Conservation (phyloP, 2,797 vertebrate genomes). For the Galago senegalensis region DNA sequence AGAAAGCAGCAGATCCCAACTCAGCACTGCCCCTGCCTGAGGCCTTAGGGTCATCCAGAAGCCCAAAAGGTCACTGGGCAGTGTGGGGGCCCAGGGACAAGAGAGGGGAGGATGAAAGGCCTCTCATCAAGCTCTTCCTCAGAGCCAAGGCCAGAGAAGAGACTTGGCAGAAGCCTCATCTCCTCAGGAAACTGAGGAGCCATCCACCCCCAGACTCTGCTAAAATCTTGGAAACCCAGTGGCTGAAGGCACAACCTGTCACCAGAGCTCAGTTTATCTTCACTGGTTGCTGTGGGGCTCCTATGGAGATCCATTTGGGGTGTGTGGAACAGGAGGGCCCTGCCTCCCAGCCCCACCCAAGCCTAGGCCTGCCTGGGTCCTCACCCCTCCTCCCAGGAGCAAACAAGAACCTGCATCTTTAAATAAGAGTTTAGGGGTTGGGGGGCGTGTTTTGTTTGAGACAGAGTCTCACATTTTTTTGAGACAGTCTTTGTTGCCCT, state of each 20-base stretch:
- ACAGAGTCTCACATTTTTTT: too few species aligned
- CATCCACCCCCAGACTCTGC: not conserved
- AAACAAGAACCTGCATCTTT: not conserved
- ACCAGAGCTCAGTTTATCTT: not conserved
- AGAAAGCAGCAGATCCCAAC: not conserved
- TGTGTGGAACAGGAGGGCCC: not conserved
- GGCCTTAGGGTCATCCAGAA: not conserved
- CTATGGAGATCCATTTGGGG: not conserved
- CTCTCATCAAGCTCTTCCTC: not conserved
- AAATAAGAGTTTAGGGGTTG: not conserved
- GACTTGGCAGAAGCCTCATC: not conserved
- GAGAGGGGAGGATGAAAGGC: not conserved
- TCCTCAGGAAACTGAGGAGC: constrained; percentile 20
- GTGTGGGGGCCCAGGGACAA: not conserved
- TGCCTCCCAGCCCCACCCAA: not conserved
- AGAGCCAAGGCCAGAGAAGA: not conserved
- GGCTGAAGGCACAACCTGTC: not conserved
- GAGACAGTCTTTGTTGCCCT: too few species aligned
- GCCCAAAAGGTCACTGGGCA: not conserved
- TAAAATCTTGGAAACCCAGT: not conserved
- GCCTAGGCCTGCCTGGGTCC: not conserved
- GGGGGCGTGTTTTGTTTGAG: too few species aligned
- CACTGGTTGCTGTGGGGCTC: not conserved
- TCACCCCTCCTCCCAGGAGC: not conserved
- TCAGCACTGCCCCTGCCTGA: not conserved